These are phyloP conservation scores for Odontesthes bonariensis DNA, from an alignment of 2,113 vertebrate genomes.

Conservation along the genomic window DNA sequence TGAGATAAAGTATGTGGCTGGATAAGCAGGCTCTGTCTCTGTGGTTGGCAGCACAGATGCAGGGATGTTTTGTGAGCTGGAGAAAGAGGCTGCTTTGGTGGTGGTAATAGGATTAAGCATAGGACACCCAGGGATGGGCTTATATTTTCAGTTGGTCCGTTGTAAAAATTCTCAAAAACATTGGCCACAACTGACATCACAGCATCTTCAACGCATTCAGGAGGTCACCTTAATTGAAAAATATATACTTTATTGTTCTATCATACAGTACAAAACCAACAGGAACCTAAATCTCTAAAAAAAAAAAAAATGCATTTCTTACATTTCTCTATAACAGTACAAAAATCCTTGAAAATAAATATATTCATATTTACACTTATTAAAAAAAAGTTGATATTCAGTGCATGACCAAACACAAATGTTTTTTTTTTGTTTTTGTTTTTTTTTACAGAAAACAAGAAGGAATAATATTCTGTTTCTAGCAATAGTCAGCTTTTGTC, in stretches of 20 bases:
- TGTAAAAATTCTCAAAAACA: conserved; percentile 68
- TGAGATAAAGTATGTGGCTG: conserved; percentile 69
- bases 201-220: conserved; percentile 65
- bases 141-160: conserved; percentile 74
- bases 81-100: conserved; percentile 73
- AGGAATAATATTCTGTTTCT: conserved; percentile 48
- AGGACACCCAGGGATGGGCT: conserved; percentile 78
- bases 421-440: conserved; percentile 28
- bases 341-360: conserved; percentile 84
- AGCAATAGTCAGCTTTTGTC: conserved; percentile 33
- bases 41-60: conserved; percentile 68
- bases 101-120: conserved; percentile 77
- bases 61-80: conserved; percentile 69
- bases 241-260: conserved; percentile 87
- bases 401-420: conserved; percentile 81
- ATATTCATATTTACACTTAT: conserved; percentile 78
- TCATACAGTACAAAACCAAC: conserved; percentile 79
- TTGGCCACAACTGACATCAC: conserved; percentile 55
- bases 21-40: conserved; percentile 59
- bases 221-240: conserved; percentile 77
- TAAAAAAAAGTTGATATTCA: conserved; percentile 78
- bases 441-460: conserved; percentile 58
- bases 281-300: conserved; percentile 76
- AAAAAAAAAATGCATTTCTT: conserved; percentile 47
- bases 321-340: conserved; percentile 73